Evolutionary conservation across 2,113 vertebrate species (phyloP), one percentile per base, ranked within the genome.

Genomic region (Antidorcas marsupialis): DNA sequence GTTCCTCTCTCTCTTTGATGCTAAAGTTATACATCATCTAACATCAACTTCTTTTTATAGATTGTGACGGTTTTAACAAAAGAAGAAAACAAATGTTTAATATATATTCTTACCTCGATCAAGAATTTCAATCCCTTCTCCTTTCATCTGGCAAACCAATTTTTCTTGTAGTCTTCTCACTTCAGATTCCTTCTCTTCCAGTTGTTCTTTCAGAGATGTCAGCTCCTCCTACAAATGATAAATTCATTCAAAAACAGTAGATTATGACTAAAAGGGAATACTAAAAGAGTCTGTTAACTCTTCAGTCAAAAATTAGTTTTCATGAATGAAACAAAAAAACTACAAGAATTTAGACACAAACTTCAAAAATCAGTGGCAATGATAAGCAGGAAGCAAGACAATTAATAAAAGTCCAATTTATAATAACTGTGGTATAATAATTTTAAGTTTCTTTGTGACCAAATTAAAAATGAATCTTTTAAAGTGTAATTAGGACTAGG

Each of bases 111-210:
- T 98, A 99, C 99, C 99, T 99, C 99, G 99, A 78, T 99, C 99
- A 50, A 98, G 93, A 78, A 98, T 97, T 92, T 99, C 99, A 21
- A 98, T 59, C 57, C 98, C 98, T 97, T 99, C 99, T 87, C 98
- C 99, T 74, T 98, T 97, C 87, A 98, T 97, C 97, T 98, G 99
- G 98, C 98, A 99, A 94, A 99, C 98, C 36, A 99, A 85, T 91
- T 99, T 99, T 47, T 99, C 99, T 14, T 99, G 99, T n/a, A 99
- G 84, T 55, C 98, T 99, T 97, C 99, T 99, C 81, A 99, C 99
- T 95, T 99, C 99, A 0, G 98, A 98, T 91, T 99, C 99, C 97
- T 99, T 99, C 97, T 99, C 99, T 97, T 99, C 99, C 93, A 99
- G 98, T 94, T 99, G 99, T 95, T 99, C 99, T 98, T 99, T 99